Base-by-base conservation (phyloP, 2,888 invertebrate species). In the Aplocera efformata region DNA sequence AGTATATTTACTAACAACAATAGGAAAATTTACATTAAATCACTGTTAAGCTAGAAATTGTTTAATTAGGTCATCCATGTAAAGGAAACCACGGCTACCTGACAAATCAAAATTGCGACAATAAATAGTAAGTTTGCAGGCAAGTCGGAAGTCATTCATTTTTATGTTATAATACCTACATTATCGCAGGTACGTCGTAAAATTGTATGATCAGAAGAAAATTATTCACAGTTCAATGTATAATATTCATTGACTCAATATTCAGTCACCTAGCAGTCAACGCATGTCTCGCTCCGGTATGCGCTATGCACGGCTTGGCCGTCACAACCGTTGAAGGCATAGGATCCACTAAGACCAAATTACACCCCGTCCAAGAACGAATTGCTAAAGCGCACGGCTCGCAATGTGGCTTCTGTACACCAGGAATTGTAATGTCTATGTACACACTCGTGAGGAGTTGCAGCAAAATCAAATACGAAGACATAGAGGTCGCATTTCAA, bases 391-490 rank as follows among this genome's bases (percentile, higher is more conserved):
- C 94, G 1, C 95, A 96, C 60, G 96, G 96, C 0, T 94, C 96
- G 0, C 96, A 96, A 76, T 96, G 96, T 67, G 96, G 96, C 1
- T 96, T 94, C 72, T 96, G 96, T 59, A 96, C 96, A 0, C 96
- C 96, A 1, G 96, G 96, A 7, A 95, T 97, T 50, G 94, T 96
- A 0, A 97, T 97, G 96, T 96, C 96, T 0, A 95, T 96, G 95
- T 96, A 96, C 65, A 89, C 94, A 0, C 81, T 96, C 26, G 80
- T 96, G 0, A 81, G 96, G 61, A 91, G 89, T 48, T 67, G 64
- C 39, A 67, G 58, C 36, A 69, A 69, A 44, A 77, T 88, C 17
- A 79, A 68, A 53, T 88, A 76, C 46, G 91, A 91, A 42, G 92
- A 95, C 50, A 78, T 96, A 63, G 94, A 95, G 77, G 89, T 91